These are phyloP conservation scores for Nomada goodeniana DNA, from an alignment of 2,888 invertebrate genomes.

Conservation along the genomic window DNA sequence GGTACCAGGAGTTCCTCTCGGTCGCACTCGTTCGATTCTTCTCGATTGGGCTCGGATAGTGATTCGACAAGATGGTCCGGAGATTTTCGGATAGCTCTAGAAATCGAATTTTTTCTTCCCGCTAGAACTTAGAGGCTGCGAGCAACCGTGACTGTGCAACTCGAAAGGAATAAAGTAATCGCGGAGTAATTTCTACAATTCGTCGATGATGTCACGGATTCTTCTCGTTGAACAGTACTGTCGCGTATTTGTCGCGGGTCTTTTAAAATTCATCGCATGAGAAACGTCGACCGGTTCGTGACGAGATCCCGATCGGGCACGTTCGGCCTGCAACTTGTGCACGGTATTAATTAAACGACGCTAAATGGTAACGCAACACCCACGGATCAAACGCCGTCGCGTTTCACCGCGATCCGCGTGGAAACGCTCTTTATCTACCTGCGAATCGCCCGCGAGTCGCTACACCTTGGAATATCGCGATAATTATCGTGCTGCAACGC, in stretches of 20 bases:
- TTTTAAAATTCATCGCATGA: slow-evolving; percentile 68
- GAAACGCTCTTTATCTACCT: slow-evolving; percentile 47
- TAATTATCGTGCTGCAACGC: slow-evolving; percentile 37
- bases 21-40: slow-evolving; percentile 31
- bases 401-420: slow-evolving; percentile 49
- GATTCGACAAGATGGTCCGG: slow-evolving; percentile 2
- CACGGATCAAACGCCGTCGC: slow-evolving; percentile 50
- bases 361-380: slow-evolving; percentile 57
- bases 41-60: slow-evolving; percentile 14
- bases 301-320: slow-evolving; percentile 61
- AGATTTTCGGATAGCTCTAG: neutral
- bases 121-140: too few relatives aligned
- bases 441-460: slow-evolving; percentile 31
- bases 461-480: slow-evolving; percentile 37
- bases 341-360: slow-evolving; percentile 56
- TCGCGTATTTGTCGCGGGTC: slow-evolving; percentile 52
- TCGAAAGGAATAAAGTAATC: neutral
- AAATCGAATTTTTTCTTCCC: too few relatives aligned
- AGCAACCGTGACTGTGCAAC: too few relatives aligned
- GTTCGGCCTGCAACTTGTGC: slow-evolving; percentile 52
- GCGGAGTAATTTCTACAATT: neutral
- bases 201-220: slow-evolving; percentile 43
- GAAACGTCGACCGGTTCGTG: slow-evolving; percentile 55
- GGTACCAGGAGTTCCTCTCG: slow-evolving; percentile 52
- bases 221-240: slow-evolving; percentile 5